These are phyloP conservation scores for Carcharodon carcharias DNA, from an alignment of 2,797 vertebrate genomes.

Conservation along the genomic window DNA sequence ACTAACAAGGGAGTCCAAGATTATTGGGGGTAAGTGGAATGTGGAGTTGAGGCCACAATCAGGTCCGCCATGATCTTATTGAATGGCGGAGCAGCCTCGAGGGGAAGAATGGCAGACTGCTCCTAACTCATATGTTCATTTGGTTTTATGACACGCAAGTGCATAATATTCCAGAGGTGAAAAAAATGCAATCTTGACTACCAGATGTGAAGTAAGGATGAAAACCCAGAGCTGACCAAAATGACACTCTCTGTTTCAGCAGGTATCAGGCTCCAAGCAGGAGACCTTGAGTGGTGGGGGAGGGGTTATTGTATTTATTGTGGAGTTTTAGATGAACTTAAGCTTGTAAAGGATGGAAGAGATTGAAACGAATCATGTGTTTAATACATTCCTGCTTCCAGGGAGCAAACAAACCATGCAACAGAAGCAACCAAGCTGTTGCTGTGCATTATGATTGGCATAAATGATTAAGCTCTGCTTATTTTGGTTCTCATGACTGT, in stretches of 20 bases:
- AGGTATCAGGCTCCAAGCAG: neutral
- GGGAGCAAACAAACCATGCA: no score
- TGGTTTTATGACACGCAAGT: neutral
- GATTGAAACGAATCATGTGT: neutral
- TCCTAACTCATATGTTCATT: no score
- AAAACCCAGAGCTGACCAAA: neutral
- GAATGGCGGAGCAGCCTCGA: no score
- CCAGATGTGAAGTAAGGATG: neutral
- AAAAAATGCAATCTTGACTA: neutral
- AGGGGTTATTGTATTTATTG: neutral
- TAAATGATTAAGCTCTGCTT: conserved; percentile 13
- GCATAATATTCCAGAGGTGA: neutral
- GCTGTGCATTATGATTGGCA: neutral
- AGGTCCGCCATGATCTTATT: no score
- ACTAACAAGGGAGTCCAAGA: no score
- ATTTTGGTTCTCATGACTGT: neutral
- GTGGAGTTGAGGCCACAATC: no score
- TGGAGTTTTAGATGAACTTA: neutral
- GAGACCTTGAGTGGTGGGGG: neutral
- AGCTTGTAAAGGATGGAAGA: neutral
- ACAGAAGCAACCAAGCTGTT: neutral
- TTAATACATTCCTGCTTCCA: neutral
- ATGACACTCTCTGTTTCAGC: neutral
- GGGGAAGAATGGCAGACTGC: no score
- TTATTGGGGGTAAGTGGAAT: no score